Evolutionary conservation across 2,113 vertebrate species (phyloP).

Genomic region (Tiliqua scincoides): DNA sequence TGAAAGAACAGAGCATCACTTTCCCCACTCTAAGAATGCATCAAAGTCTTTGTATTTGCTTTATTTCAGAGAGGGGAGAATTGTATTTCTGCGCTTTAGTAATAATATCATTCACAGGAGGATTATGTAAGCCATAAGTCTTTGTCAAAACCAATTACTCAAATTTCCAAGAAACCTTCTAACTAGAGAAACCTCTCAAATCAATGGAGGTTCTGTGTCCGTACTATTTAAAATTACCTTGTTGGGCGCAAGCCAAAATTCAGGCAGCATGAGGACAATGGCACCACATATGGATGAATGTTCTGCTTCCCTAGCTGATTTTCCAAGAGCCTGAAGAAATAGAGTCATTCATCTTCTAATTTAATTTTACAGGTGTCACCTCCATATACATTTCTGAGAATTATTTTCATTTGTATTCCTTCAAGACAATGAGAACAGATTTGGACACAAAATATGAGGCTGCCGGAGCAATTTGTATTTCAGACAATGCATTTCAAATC

Average conservation of each 20-base stretch:
- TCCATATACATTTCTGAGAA: background rate
- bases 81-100: conserved; percentile 2
- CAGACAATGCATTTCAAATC: background rate
- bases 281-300: conserved; percentile 1
- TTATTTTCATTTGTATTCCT: conserved; percentile 20
- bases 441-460: background rate
- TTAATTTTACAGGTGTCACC: conserved; percentile 18
- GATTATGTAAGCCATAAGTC: conserved; percentile 37
- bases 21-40: background rate
- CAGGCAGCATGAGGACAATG: conserved; percentile 1
- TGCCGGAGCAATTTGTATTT: background rate
- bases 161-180: conserved; percentile 53
- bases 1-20: background rate
- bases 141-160: conserved; percentile 44
- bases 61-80: background rate
- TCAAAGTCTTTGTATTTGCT: conserved; percentile 20
- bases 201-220: conserved; percentile 1
- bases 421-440: background rate
- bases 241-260: conserved; percentile 41
- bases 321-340: conserved; percentile 10
- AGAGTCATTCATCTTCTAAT: conserved; percentile 20
- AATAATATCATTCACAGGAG: conserved; percentile 34
- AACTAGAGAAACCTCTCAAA: conserved; percentile 35
- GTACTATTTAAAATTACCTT: conserved; percentile 44
- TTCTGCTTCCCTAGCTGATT: conserved; percentile 1